Evolutionary conservation across 2,888 invertebrate species (phyloP), one percentile per base, ranked within the genome.

Genomic region (Dicycla oo): DNA sequence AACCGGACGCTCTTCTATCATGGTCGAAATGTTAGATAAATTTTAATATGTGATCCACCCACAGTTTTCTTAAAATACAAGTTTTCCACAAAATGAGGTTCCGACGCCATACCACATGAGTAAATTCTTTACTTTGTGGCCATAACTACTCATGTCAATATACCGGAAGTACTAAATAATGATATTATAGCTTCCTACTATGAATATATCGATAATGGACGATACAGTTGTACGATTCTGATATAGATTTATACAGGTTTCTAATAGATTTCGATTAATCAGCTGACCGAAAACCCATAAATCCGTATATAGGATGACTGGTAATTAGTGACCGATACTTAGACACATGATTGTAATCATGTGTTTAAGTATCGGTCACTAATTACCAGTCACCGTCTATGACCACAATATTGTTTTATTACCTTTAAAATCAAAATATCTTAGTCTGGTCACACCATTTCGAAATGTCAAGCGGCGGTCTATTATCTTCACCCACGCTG

Each of bases 401-500:
- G n/a, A 78, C 47, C 23, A 10, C 70, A 74, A 67, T 67, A 79
- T 73, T 61, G 62, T 82, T 84, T 82, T 82, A 83, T 76, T 78
- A 78, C 64, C 56, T 69, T 47, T 64, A 61, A 51, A 80, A 80
- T 69, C 63, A 53, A 54, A 73, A 80, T 75, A 75, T 73, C 64
- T 73, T 53, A 73, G 63, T 67, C 77, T 84, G 80, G 75, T 82
- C 85, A 79, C 84, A 88, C 85, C 85, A 87, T 94, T 93, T 92
- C 89, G 90, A 92, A 94, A 95, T 93, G 94, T 93, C 94, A 92
- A 89, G 90, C 89, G 88, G 86, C 89, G 86, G 90, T 91, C 91
- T 93, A 93, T 91, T 92, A 93, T 91, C 87, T 89, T 88, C 94
- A 90, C 95, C 95, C 95, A 95, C 95, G 94, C 95, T 40, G 20